Evolutionary conservation across 2,888 invertebrate species (phyloP), one percentile per base, ranked within the genome.

Genomic region (Diabrotica balteata): DNA sequence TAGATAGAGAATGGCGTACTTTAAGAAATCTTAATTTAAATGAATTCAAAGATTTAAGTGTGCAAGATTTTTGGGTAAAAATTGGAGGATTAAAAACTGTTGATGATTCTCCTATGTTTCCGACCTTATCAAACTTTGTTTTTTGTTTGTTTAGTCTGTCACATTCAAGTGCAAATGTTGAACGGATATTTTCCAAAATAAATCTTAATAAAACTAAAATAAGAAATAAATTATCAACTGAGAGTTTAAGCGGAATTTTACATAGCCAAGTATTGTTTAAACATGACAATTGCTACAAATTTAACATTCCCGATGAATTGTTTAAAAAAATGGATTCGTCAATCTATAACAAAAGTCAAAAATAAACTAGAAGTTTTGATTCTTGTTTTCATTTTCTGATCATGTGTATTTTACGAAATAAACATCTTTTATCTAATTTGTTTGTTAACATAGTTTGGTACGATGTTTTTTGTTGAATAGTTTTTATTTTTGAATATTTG

Each of bases 131-230:
- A 4, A 51, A 51, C 11, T 17, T 51, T 10, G n/a, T n/a, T 8
- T 17, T 8, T 11, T 2, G 8, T 7, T 8, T 51, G 22, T 8
- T 8, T 32, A 52, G 22, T 52, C 32, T 52, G 8, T 32, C 52
- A 6, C 51, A 51, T 47, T 51, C 22, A 32, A 32, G 8, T 10
- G 52, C 52, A 8, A 32, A 8, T 10, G 32, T 52, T 6, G 52
- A 52, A 32, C 22, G 52, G 3, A 52, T 52, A 7, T 52, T 52
- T 32, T 52, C 52, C 32, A 4, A 8, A 22, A 32, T 52, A 8
- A 32, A 52, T 52, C 32, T 52, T 10, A 52, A 52, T 5, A 52
- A 52, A 52, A 52, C 52, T 11, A 51, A 7, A 51, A 51, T 22
- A 1, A n/a, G 51, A 7, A 51, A 51, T 7, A 17, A 8, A n/a